A percentile compares a stretch with the other conserved stretches of the same genome.
Conservation (phyloP, 2,113 vertebrate genomes). For the Solea solea region DNA sequence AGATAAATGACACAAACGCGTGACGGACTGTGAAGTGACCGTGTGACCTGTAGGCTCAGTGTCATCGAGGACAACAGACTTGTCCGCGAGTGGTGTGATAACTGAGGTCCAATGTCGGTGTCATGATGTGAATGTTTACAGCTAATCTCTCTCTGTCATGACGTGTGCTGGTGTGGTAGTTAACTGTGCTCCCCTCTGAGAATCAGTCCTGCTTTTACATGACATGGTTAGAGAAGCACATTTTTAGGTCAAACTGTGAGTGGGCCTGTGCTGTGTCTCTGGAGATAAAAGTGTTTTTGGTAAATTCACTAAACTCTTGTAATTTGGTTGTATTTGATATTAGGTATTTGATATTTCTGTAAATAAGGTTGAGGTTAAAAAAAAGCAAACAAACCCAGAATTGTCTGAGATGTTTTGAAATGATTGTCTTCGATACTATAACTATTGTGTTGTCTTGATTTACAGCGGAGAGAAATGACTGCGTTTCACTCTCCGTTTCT, state of each 20-base stretch:
- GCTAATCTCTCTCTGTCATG: constrained; percentile 40
- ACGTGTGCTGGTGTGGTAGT: constrained; percentile 50
- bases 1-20: background rate
- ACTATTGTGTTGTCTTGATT: constrained; percentile 73
- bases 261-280: constrained; percentile 61
- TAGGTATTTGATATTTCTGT: constrained; percentile 75
- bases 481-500: constrained; percentile 39
- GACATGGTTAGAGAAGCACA: constrained; percentile 78
- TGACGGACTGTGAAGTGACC: background rate
- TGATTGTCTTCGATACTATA: constrained; percentile 63
- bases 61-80: background rate
- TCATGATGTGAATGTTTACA: constrained; percentile 73
- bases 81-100: constrained; percentile 38
- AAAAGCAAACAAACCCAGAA: background rate
- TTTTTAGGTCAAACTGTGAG: constrained; percentile 59
- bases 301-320: constrained; percentile 74
- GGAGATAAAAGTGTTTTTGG: constrained; percentile 59
- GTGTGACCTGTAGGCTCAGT: background rate
- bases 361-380: constrained; percentile 54
- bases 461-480: constrained; percentile 55
- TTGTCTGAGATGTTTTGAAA: constrained; percentile 54
- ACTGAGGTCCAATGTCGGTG: constrained; percentile 64
- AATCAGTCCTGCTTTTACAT: constrained; percentile 56
- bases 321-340: constrained; percentile 75
- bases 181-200: constrained; percentile 46